Percentiles rank a stretch among this genome's conserved stretches.
Conservation (phyloP, 2,797 vertebrate species). For the Rhinatrema bivittatum region DNA sequence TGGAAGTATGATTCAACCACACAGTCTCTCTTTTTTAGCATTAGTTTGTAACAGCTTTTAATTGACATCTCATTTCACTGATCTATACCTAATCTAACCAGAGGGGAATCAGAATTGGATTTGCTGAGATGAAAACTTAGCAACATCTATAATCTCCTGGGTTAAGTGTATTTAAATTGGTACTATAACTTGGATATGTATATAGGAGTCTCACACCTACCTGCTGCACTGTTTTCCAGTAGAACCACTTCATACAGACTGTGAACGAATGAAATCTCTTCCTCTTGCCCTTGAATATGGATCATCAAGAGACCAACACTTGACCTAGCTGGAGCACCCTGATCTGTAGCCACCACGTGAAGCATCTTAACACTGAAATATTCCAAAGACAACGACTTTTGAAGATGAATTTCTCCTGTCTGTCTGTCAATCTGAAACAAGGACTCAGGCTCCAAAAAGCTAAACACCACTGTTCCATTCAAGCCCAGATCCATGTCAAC, state of each 20-base stretch:
- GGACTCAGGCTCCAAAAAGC: slow-evolving; percentile 48
- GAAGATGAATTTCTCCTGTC: slow-evolving; percentile 70
- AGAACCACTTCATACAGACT: slow-evolving; percentile 61
- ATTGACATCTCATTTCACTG: no score
- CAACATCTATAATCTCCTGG: no score
- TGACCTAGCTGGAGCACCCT: slow-evolving; percentile 58
- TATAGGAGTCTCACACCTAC: no score
- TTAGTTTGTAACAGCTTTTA: no score
- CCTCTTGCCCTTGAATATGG: slow-evolving; percentile 59
- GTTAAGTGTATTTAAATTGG: no score
- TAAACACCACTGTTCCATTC: slow-evolving; percentile 69
- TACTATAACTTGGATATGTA: no score
- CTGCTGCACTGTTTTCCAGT: slow-evolving; percentile 73
- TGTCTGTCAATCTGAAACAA: slow-evolving; percentile 58
- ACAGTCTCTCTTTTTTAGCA: no score
- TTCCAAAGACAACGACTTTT: slow-evolving; percentile 42
- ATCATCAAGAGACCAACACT: slow-evolving; percentile 71
- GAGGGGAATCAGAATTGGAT: no score
- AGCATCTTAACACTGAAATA: slow-evolving; percentile 57
- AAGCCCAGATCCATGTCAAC: slow-evolving; percentile 67
- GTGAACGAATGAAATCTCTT: slow-evolving; percentile 63
- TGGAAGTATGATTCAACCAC: no score
- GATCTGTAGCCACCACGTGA: slow-evolving; percentile 62
- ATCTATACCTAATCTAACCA: no score
- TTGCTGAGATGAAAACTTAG: no score